These are phyloP conservation scores for Orycteropus afer DNA, from an alignment of 2,113 vertebrate species.

Conservation along the genomic window DNA sequence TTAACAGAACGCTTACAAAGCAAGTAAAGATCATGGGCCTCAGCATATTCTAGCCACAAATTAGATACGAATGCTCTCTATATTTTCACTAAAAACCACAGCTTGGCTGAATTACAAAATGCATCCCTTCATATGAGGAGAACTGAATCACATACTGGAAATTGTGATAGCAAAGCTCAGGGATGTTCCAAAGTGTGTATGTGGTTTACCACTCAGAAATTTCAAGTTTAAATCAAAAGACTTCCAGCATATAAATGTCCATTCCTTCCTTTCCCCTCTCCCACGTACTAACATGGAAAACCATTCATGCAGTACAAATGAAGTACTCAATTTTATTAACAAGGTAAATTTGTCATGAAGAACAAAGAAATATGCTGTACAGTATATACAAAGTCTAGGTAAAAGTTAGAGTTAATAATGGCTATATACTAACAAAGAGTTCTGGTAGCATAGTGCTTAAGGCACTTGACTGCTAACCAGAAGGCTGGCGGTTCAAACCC, in stretches of 20 bases:
- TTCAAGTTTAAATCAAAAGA: constrained; percentile 73
- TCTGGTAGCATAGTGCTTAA: too few species aligned
- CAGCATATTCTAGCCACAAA: constrained; percentile 87
- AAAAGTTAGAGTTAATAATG: neutral
- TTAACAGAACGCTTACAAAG: constrained; percentile 84
- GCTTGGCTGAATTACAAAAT: constrained; percentile 74
- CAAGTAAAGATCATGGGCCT: constrained; percentile 80
- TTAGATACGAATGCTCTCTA: constrained; percentile 79
- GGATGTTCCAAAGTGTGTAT: constrained; percentile 80
- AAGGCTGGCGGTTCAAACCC: too few species aligned
- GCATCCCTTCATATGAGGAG: constrained; percentile 70
- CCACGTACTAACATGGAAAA: neutral
- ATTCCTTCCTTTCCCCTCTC: neutral
- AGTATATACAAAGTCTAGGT: neutral
- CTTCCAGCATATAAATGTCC: constrained; percentile 55
- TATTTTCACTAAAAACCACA: constrained; percentile 83
- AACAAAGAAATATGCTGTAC: neutral
- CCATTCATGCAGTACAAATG: neutral
- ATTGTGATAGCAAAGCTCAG: constrained; percentile 77
- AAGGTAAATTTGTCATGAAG: neutral
- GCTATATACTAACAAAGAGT: neutral
- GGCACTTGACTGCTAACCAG: too few species aligned
- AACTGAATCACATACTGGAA: constrained; percentile 85
- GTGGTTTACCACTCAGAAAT: constrained; percentile 79
- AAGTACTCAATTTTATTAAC: neutral